Evolutionary conservation across 2,888 invertebrate genomes (phyloP).

Genomic region (Drosophila seclusa): DNA sequence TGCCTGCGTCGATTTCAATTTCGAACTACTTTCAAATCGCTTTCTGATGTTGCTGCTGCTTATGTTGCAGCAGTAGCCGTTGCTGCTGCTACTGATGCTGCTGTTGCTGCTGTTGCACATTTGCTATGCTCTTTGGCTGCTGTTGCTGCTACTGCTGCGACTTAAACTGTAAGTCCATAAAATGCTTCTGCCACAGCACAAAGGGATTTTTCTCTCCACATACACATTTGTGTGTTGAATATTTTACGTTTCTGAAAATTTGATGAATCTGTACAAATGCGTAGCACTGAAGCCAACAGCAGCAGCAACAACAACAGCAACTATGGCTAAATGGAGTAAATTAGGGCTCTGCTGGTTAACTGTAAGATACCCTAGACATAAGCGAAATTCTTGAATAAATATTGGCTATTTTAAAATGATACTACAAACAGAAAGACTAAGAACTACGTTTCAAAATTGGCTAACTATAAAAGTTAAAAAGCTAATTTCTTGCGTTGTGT

Average conservation of each 20-base stretch:
- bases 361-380: slow-evolving; percentile 18
- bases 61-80: slow-evolving; percentile 5
- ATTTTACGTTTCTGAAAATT: slow-evolving; percentile 78
- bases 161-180: slow-evolving; percentile 78
- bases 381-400: neutral
- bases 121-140: slow-evolving; percentile 72
- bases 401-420: neutral
- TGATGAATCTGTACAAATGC: slow-evolving; percentile 81
- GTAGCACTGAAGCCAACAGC: slow-evolving; percentile 61
- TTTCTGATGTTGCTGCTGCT: slow-evolving; percentile 50
- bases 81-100: slow-evolving; percentile 12
- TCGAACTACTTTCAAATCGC: slow-evolving; percentile 73
- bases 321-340: slow-evolving; percentile 40
- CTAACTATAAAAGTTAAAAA: neutral
- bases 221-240: slow-evolving; percentile 49
- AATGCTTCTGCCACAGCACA: slow-evolving; percentile 76
- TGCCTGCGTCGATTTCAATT: slow-evolving; percentile 67
- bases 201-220: slow-evolving; percentile 60
- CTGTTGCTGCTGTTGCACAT: slow-evolving; percentile 58
- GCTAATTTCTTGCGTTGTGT: neutral
- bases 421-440: neutral
- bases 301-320: slow-evolving; percentile 36
- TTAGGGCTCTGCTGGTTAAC: neutral
- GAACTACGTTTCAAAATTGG: neutral
- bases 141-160: slow-evolving; percentile 36